Evolutionary conservation across 2,888 invertebrate species (phyloP).

Genomic region (Siphlonurus alternatus): DNA sequence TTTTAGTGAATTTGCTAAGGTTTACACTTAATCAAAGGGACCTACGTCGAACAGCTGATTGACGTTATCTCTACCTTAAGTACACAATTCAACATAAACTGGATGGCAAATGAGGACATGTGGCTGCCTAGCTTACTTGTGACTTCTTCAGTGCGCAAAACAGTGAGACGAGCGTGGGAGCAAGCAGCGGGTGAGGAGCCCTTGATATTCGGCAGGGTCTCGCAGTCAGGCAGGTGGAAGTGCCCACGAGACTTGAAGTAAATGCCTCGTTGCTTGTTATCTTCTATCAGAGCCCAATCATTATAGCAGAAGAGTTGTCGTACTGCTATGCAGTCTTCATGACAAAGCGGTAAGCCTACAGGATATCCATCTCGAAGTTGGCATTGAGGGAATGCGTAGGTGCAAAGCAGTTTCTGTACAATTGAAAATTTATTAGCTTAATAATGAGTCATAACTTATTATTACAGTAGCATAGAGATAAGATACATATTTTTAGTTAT

Average conservation of each 20-base stretch:
- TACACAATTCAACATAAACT: no score
- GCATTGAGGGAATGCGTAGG: constrained; percentile 84
- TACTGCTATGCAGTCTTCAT: constrained; percentile 87
- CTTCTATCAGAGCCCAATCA: constrained; percentile 83
- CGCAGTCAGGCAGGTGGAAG: constrained; percentile 76
- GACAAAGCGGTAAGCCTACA: constrained; percentile 62
- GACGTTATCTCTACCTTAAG: no score
- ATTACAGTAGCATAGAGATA: no score
- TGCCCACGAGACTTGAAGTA: constrained; percentile 68
- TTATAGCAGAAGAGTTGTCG: constrained; percentile 81
- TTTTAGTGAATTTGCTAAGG: no score
- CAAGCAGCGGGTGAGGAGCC: constrained; percentile 48
- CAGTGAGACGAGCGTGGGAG: constrained; percentile 69
- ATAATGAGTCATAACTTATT: background rate
- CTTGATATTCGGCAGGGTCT: constrained; percentile 54
- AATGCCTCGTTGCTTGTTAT: constrained; percentile 63
- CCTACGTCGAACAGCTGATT: no score
- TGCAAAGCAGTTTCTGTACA: constrained; percentile 61
- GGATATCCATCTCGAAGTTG: constrained; percentile 45
- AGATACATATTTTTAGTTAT: no score
- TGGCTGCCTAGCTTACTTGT: constrained; percentile 53
- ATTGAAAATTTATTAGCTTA: background rate
- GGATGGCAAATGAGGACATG: no score
- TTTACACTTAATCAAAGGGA: no score
- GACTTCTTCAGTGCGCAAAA: constrained; percentile 60